phyloP scores from a whole-genome alignment of 2,888 invertebrate species.

The Tholera decimalis region DNA sequence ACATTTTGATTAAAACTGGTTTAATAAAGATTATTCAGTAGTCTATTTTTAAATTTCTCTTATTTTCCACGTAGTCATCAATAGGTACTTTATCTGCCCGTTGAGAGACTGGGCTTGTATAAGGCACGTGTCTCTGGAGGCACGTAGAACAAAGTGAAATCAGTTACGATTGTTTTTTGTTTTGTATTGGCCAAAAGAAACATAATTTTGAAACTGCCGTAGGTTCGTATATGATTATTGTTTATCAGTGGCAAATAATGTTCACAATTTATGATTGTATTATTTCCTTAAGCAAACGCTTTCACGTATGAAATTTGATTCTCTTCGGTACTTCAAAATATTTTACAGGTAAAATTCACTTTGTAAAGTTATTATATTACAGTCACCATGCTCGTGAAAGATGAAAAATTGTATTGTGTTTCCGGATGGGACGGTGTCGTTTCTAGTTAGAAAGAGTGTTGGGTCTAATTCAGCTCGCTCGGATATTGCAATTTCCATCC shows the following conservation, averaged over 20 bases:
- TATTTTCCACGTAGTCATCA: neutral
- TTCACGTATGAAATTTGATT: constrained; percentile 44
- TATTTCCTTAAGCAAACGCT: constrained; percentile 11
- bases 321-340: constrained; percentile 22
- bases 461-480: constrained; percentile 76
- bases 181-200: constrained; percentile 19
- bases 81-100: neutral
- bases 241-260: neutral
- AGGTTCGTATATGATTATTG: neutral
- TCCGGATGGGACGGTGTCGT: constrained; percentile 52
- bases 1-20: neutral
- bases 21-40: neutral
- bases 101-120: neutral
- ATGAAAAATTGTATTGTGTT: constrained; percentile 53
- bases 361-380: constrained; percentile 38
- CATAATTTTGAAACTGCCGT: constrained; percentile 1
- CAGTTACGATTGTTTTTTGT: constrained; percentile 20
- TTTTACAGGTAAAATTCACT: constrained; percentile 42
- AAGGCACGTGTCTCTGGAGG: constrained; percentile 14
- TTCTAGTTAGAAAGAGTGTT: constrained; percentile 69
- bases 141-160: constrained; percentile 31
- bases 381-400: constrained; percentile 35
- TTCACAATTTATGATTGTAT: neutral
- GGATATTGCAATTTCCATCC: constrained; percentile 88
- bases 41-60: neutral